Conservation (phyloP, 2,888 invertebrate species). For the Conchocele bisecta region DNA sequence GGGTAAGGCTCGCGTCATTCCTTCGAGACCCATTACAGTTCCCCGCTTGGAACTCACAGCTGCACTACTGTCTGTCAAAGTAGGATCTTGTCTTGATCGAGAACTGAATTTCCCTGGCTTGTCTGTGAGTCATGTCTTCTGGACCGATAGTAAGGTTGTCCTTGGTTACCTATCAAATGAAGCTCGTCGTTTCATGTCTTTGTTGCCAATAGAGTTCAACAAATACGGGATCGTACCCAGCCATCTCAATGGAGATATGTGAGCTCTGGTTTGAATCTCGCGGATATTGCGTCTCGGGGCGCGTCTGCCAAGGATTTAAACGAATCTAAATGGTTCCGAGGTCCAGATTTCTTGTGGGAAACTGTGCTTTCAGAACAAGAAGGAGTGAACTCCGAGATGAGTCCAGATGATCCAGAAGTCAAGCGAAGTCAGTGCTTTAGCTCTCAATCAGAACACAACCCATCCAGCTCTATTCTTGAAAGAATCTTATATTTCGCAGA, state of each 20-base stretch:
- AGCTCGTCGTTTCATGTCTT: constrained; percentile 15
- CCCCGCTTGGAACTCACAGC: constrained; percentile 32
- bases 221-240: constrained; percentile 23
- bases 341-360: constrained; percentile 14
- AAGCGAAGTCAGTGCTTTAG: not conserved
- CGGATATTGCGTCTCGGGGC: constrained; percentile 48
- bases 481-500: not conserved
- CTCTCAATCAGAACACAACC: not conserved
- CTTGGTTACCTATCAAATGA: not conserved
- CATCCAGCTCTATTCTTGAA: not conserved
- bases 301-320: not conserved
- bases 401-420: not conserved
- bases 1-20: constrained; percentile 7
- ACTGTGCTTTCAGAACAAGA: not conserved
- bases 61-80: constrained; percentile 20
- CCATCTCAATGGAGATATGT: constrained; percentile 47
- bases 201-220: constrained; percentile 50
- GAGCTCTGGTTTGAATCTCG: constrained; percentile 39
- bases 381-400: not conserved
- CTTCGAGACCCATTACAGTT: constrained; percentile 28
- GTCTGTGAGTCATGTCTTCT: not conserved
- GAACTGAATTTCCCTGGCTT: constrained; percentile 2
- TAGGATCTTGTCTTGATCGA: constrained; percentile 1
- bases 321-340: constrained; percentile 4
- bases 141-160: not conserved